Percentiles rank a stretch among this genome's conserved stretches.
phyloP scores from a whole-genome alignment of 2,113 vertebrate genomes.

The Pangasianodon hypophthalmus region DNA sequence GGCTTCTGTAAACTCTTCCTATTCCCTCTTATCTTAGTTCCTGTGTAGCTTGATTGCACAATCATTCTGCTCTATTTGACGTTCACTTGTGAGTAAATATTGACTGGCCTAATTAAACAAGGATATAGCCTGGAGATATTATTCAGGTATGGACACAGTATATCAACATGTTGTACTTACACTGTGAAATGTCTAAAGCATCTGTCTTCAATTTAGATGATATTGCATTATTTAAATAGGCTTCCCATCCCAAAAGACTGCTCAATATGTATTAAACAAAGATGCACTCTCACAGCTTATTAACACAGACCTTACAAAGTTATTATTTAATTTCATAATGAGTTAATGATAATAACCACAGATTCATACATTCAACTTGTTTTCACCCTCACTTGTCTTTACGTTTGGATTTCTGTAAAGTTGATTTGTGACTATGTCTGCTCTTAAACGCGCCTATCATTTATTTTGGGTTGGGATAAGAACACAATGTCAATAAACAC shows the following conservation, averaged over 20 bases:
- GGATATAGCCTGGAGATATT: constrained; percentile 28
- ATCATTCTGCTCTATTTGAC: constrained; percentile 31
- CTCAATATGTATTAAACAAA: not conserved
- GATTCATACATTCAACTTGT: not conserved
- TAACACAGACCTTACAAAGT: not conserved
- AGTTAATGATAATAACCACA: not conserved
- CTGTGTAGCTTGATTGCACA: not conserved
- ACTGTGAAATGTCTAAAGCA: not conserved
- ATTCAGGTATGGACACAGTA: constrained; percentile 5
- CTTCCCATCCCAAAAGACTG: not conserved
- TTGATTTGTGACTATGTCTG: not conserved
- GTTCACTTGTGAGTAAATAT: constrained; percentile 50
- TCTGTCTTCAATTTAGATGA: not conserved
- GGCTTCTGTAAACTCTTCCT: not conserved
- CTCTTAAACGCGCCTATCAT: not conserved
- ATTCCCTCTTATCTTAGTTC: constrained; percentile 2
- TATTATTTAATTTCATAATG: not conserved
- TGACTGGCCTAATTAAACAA: constrained; percentile 39
- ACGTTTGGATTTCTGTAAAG: not conserved
- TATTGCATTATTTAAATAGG: not conserved
- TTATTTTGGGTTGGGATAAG: not conserved
- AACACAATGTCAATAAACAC: not conserved
- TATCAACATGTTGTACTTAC: not conserved
- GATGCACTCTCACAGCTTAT: not conserved
- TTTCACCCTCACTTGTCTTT: not conserved